Percentiles rank a stretch among this genome's conserved stretches.
Evolutionary conservation across 1,140 invertebrate species (phyloP).

Genomic region (Drosophila virilis): DNA sequence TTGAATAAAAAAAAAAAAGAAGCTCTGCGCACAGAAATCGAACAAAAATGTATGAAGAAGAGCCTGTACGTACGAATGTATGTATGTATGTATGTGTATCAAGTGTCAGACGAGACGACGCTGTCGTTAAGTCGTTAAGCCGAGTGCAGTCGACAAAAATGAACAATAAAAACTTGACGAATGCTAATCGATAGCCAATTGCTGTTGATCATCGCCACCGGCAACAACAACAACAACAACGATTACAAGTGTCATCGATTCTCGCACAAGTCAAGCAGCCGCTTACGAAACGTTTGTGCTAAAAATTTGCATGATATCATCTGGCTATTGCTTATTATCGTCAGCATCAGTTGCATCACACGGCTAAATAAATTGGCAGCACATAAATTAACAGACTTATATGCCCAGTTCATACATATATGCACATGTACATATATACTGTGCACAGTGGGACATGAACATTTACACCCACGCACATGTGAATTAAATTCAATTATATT

Average conservation of each 20-base stretch:
- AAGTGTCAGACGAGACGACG: slow-evolving; percentile 35
- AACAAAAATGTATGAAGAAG: slow-evolving; percentile 43
- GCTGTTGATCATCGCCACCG: slow-evolving; percentile 23
- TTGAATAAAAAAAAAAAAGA: slow-evolving; percentile 74
- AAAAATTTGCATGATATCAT: slow-evolving; percentile 55
- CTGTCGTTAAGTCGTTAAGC: slow-evolving; percentile 26
- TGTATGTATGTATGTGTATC: slow-evolving; percentile 16
- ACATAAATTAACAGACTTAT: slow-evolving; percentile 26
- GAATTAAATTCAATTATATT: slow-evolving; percentile 18
- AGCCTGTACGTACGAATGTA: background rate
- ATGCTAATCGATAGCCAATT: slow-evolving; percentile 41
- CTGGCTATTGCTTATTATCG: slow-evolving; percentile 29
- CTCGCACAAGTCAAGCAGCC: background rate
- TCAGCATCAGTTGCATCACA: slow-evolving; percentile 35
- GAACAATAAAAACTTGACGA: slow-evolving; percentile 19
- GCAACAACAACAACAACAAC: background rate
- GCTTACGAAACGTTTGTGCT: slow-evolving; percentile 33
- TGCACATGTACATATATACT: background rate
- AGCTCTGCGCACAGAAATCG: slow-evolving; percentile 49
- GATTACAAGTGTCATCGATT: slow-evolving; percentile 30
- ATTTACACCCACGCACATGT: slow-evolving; percentile 13
- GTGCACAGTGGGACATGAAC: slow-evolving; percentile 25
- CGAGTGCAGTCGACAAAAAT: slow-evolving; percentile 2
- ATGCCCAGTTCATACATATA: background rate
- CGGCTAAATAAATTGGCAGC: slow-evolving; percentile 36